phyloP scores from a whole-genome alignment of 1,140 invertebrate species.

The Hypsibius dujardini region DNA sequence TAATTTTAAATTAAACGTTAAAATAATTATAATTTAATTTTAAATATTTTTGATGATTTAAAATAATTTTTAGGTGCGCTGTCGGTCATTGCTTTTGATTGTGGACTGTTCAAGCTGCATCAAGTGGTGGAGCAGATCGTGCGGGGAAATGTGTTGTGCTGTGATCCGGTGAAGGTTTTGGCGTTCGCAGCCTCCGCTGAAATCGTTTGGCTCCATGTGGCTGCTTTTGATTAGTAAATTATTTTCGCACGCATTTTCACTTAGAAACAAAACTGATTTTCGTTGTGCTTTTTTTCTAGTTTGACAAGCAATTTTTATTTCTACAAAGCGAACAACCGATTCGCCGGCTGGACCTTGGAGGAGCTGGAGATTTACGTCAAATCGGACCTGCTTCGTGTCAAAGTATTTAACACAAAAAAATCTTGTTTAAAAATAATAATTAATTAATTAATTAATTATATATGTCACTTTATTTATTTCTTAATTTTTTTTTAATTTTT shows the following conservation, averaged over 20 bases:
- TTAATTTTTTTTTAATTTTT: too few species aligned
- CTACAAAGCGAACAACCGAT: neutral
- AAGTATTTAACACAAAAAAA: too few species aligned
- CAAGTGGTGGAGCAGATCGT: constrained; percentile 12
- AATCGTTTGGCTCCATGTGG: neutral
- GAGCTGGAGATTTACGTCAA: constrained; percentile 6
- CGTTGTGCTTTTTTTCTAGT: constrained; percentile 3
- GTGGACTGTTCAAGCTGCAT: neutral
- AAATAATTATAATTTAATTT: too few species aligned
- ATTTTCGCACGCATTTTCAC: too few species aligned
- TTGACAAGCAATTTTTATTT: constrained; percentile 6
- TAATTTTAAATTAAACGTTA: too few species aligned
- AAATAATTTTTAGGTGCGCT: too few species aligned
- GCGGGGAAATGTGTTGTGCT: neutral
- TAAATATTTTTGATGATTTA: too few species aligned
- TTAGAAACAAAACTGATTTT: neutral
- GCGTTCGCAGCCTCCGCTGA: neutral
- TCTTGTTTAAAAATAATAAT: too few species aligned
- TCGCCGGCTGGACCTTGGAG: neutral
- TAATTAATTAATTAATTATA: too few species aligned
- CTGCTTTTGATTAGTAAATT: constrained; percentile 15
- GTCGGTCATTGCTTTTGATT: neutral
- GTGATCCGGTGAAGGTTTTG: neutral
- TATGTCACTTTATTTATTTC: too few species aligned
- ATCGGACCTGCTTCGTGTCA: neutral